Base-by-base conservation (phyloP, 2,888 invertebrate species). In the Dioctria linearis region DNA sequence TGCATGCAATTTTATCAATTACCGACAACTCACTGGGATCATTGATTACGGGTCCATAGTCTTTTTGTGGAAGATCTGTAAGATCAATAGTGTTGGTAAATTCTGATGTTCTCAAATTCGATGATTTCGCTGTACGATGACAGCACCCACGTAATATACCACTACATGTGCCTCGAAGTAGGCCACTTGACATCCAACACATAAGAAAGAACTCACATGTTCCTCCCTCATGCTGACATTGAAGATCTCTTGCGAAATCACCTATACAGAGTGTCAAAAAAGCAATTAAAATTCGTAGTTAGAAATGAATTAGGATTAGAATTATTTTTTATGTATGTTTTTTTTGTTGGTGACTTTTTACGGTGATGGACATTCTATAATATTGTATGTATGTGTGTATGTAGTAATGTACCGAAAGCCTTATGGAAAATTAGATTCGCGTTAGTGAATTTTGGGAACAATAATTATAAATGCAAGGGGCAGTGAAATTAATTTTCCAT, bases 191-290 rank as follows among this genome's bases (percentile, higher is more conserved):
- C 92, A 96, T 93, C 96, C 96, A 97, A 90, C 96, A 97, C 89
- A 94, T 93, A 86, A 96, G 92, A 91, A 96, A 96, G 91, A 96
- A 96, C 89, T 96, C 96, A 89, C 97, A 97, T 83, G 93, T 94
- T 80, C 95, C 94, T 82, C 94, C 95, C 67, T 89, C 88, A 84
- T 89, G 87, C 84, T 89, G 89, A 84, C 89, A 89, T 85, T 88
- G 88, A 84, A 87, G 84, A 84, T 89, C 88, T 84, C 86, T 86
- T 83, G 86, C 86, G 85, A 86, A 86, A 86, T 88, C 88, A 84
- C 86, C 88, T 88, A 86, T 82, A 85, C 81, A 61, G 59, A 39
- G 5, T 25, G 78, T 78, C 25, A 25, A 25, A 54, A 9, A 46
- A 46, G 6, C 49, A 46, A 46, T 6, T 25, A 25, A 25, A 6